phyloP scores from a whole-genome alignment of 2,797 vertebrate species.

The Brachyalestes nurse region DNA sequence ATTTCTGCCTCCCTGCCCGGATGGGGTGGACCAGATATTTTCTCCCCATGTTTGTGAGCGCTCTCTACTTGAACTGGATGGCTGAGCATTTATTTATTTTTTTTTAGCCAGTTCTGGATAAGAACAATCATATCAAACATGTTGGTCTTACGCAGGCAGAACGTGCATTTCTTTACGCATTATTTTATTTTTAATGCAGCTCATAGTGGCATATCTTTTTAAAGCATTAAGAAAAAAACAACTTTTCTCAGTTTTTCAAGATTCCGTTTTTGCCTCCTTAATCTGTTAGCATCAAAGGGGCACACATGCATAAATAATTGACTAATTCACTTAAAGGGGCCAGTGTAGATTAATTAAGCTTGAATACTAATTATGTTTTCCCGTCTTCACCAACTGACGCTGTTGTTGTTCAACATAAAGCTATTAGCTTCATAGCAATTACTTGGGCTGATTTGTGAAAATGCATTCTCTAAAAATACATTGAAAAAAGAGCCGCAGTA shows the following conservation, averaged over 20 bases:
- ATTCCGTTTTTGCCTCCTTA: slow-evolving; percentile 77
- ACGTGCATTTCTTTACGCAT: slow-evolving; percentile 35
- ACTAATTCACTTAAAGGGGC: slow-evolving; percentile 85
- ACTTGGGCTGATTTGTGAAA: slow-evolving; percentile 62
- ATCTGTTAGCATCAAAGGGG: slow-evolving; percentile 85
- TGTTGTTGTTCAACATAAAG: slow-evolving; percentile 80
- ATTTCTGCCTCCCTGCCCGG: background rate
- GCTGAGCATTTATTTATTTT: too few species aligned
- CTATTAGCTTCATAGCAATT: slow-evolving; percentile 78
- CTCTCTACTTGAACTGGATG: background rate
- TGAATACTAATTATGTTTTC: slow-evolving; percentile 87
- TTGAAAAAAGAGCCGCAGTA: slow-evolving; percentile 17
- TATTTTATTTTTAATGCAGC: slow-evolving; percentile 61
- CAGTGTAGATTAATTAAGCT: slow-evolving; percentile 84
- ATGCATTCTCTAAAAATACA: slow-evolving; percentile 44
- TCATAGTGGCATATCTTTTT: slow-evolving; percentile 84
- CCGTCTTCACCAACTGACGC: slow-evolving; percentile 78
- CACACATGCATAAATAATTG: slow-evolving; percentile 87
- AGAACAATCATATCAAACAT: slow-evolving; percentile 13
- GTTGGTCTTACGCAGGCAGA: slow-evolving; percentile 7
- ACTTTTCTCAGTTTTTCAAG: slow-evolving; percentile 62
- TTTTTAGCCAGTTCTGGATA: background rate
- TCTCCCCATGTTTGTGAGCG: background rate
- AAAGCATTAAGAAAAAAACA: slow-evolving; percentile 48
- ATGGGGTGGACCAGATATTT: background rate